phyloP scores from a whole-genome alignment of 2,797 vertebrate species.

The Okamejei kenojei region DNA sequence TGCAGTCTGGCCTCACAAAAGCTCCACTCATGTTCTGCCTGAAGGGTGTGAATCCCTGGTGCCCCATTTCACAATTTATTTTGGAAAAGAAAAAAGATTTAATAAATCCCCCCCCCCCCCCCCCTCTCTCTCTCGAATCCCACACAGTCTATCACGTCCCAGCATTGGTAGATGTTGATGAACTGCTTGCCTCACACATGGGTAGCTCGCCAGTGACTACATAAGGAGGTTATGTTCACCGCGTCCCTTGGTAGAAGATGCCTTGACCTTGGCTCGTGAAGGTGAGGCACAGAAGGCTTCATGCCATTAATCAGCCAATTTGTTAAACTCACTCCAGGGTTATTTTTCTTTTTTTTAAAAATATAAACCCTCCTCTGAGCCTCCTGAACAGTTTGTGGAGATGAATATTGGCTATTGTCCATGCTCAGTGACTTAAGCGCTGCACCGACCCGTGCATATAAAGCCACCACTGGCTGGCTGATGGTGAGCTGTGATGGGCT shows the following conservation, averaged over 20 bases:
- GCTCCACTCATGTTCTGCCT: slow-evolving; percentile 13
- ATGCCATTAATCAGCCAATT: slow-evolving; percentile 15
- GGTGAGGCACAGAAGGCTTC: neutral
- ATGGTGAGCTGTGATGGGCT: neutral
- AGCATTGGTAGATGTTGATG: slow-evolving; percentile 13
- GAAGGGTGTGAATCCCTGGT: slow-evolving; percentile 33
- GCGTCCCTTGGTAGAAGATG: neutral
- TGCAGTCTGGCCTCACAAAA: neutral
- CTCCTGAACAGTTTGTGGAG: neutral
- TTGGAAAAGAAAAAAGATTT: slow-evolving; percentile 1
- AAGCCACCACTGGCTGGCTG: neutral
- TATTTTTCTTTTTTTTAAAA: neutral
- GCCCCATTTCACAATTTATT: slow-evolving; percentile 25
- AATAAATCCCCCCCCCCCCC: neutral
- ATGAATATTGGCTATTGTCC: neutral
- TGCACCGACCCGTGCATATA: neutral
- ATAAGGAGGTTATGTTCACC: slow-evolving; percentile 25
- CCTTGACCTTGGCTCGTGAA: neutral
- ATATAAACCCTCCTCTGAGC: too few relatives aligned
- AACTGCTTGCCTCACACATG: neutral
- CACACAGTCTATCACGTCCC: neutral
- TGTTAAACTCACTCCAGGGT: slow-evolving; percentile 10
- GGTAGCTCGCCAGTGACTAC: neutral
- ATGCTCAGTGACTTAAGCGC: neutral
- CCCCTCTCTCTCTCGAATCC: neutral